Evolutionary conservation across 2,888 invertebrate genomes (phyloP), one percentile per base, ranked within the genome.

Genomic region (Mesoligia furuncula): DNA sequence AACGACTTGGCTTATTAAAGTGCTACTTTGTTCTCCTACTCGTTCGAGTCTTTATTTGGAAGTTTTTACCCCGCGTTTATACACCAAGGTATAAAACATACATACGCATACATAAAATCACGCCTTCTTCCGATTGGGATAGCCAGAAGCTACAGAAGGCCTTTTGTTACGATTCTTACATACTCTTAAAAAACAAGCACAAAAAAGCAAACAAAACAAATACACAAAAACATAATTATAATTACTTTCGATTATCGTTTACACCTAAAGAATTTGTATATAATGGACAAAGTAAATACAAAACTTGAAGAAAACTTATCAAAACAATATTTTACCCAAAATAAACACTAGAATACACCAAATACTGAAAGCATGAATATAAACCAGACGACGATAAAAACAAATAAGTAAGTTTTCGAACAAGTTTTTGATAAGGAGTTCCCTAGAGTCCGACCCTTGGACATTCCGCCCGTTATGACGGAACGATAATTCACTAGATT

Each of bases 401-500:
- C 85, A 90, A 88, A 90, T 88, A 91, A 87, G 81, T 87, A 90
- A 90, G 82, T 89, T 87, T 86, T 85, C 67, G 76, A 76, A 77
- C 84, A 80, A 87, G 85, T 89, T 89, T 88, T 87, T 91, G 91
- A 92, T 91, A 91, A 90, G 90, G 85, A 84, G 85, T 69, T 86
- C 92, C 88, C 92, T 8, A 27, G 90, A 81, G 90, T 83, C 62
- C 68, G 82, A 80, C 88, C 89, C 87, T 71, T 75, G 89, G 89
- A 89, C 89, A 82, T 85, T 87, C 85, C 79, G 81, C 75, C 89
- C 86, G 88, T 90, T 92, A 91, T 89, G 90, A 90, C 90, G 89
- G 88, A 83, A 90, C 87, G 89, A 92, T 91, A 90, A 92, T 91
- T 90, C 90, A 90, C 85, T 83, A 84, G 82, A 85, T 82, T 83